Conservation (phyloP, 2,888 invertebrate genomes). For the Diadegma fenestrale region DNA sequence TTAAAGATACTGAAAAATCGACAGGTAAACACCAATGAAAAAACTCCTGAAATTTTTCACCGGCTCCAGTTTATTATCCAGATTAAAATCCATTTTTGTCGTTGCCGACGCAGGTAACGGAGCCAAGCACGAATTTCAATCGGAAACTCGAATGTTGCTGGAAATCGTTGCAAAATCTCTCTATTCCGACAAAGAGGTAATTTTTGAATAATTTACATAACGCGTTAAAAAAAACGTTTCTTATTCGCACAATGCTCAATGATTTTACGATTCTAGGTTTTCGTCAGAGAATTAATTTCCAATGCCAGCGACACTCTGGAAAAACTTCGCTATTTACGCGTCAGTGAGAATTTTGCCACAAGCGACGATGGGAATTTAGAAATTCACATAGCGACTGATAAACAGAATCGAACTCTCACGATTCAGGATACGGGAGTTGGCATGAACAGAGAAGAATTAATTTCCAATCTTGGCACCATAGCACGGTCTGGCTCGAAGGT, state of each 20-base stretch:
- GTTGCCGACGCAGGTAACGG: slow-evolving; percentile 85
- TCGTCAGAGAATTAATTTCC: slow-evolving; percentile 97
- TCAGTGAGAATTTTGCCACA: slow-evolving; percentile 85
- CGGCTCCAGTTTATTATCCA: background rate
- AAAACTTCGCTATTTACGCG: slow-evolving; percentile 93
- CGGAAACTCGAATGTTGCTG: slow-evolving; percentile 97
- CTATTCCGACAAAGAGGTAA: slow-evolving; percentile 98
- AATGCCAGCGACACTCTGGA: slow-evolving; percentile 99
- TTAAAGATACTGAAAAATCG: slow-evolving; percentile 87
- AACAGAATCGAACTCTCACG: slow-evolving; percentile 92
- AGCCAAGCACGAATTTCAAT: slow-evolving; percentile 96
- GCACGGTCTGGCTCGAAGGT: slow-evolving; percentile 98
- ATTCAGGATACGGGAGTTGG: slow-evolving; percentile 98
- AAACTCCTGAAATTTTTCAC: too few species aligned
- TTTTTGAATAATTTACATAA: slow-evolving; percentile 53
- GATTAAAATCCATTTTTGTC: slow-evolving; percentile 21
- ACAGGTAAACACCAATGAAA: slow-evolving; percentile 84
- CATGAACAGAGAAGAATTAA: slow-evolving; percentile 96
- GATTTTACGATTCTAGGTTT: slow-evolving; percentile 88
- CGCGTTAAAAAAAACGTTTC: too few species aligned
- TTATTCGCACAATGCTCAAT: background rate
- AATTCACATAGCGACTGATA: slow-evolving; percentile 95
- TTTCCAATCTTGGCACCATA: slow-evolving; percentile 97
- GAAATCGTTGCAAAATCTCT: slow-evolving; percentile 99
- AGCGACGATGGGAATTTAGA: slow-evolving; percentile 90